phyloP scores from a whole-genome alignment of 2,888 invertebrate genomes.

The Dynastes hyllus region DNA sequence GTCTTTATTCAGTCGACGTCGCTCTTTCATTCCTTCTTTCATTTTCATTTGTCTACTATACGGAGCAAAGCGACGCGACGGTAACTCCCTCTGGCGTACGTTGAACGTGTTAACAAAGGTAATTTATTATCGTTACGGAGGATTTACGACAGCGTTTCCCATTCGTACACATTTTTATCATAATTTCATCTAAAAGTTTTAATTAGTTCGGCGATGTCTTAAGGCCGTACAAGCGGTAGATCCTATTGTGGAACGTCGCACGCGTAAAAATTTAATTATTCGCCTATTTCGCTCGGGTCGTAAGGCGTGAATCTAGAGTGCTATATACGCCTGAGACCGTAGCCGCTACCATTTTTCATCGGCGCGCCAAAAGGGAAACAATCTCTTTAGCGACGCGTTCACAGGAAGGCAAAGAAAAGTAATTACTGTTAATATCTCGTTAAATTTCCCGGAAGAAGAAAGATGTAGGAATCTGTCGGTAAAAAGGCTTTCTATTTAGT shows the following conservation, averaged over 20 bases:
- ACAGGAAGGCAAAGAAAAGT: no score
- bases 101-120: conserved; percentile 33
- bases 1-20: not conserved
- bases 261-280: conserved; percentile 18
- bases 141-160: conserved; percentile 2
- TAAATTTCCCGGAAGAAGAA: no score
- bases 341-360: no score
- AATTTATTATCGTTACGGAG: conserved; percentile 39
- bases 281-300: not conserved
- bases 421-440: no score
- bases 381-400: no score
- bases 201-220: conserved; percentile 38
- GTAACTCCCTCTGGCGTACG: not conserved
- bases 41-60: not conserved
- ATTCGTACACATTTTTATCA: conserved; percentile 34
- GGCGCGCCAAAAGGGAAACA: no score
- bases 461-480: no score
- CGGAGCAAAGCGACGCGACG: not conserved
- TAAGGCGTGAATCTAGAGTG: no score
- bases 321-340: no score
- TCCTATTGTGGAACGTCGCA: not conserved
- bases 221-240: not conserved
- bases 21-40: conserved; percentile 2
- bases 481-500: not conserved
- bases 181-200: conserved; percentile 46